Conservation (phyloP, 2,113 vertebrate species). For the Protomyctophum bolini region DNA sequence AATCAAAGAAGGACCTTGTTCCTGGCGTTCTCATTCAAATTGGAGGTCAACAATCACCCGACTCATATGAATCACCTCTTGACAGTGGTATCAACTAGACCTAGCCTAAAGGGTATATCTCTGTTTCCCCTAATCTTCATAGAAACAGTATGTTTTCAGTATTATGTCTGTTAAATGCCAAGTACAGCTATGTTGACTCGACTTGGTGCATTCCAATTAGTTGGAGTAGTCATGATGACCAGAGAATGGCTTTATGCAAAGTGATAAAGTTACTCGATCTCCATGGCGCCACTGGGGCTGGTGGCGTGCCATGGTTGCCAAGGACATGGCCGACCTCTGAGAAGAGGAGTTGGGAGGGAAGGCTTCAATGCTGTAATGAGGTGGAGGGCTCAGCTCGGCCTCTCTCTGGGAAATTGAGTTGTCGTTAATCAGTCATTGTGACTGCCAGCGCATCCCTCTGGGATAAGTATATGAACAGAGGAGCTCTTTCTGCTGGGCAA, state of each 20-base stretch:
- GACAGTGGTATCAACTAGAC: neutral
- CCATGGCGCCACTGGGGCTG: conserved; percentile 30
- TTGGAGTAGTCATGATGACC: conserved; percentile 13
- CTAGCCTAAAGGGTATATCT: neutral
- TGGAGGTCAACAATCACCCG: too few species aligned
- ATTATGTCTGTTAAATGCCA: neutral
- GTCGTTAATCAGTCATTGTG: conserved; percentile 56
- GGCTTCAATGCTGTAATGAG: neutral
- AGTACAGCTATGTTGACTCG: neutral
- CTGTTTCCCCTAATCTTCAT: neutral
- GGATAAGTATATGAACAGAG: conserved; percentile 46
- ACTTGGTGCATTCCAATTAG: neutral
- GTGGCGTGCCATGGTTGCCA: conserved; percentile 48
- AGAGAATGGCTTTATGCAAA: conserved; percentile 51
- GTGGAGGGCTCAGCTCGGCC: conserved; percentile 34
- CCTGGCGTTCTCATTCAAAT: too few species aligned
- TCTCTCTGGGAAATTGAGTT: conserved; percentile 49
- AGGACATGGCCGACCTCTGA: conserved; percentile 59
- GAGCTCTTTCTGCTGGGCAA: conserved; percentile 44
- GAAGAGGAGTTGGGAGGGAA: neutral
- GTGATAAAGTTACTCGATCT: conserved; percentile 53
- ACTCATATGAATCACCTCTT: neutral
- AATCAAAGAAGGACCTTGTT: too few species aligned
- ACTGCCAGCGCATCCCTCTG: conserved; percentile 38
- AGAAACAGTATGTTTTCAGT: neutral